Percentiles rank a stretch among this genome's conserved stretches.
phyloP scores from a whole-genome alignment of 2,888 invertebrate species.

The Pemphredon lugubris region DNA sequence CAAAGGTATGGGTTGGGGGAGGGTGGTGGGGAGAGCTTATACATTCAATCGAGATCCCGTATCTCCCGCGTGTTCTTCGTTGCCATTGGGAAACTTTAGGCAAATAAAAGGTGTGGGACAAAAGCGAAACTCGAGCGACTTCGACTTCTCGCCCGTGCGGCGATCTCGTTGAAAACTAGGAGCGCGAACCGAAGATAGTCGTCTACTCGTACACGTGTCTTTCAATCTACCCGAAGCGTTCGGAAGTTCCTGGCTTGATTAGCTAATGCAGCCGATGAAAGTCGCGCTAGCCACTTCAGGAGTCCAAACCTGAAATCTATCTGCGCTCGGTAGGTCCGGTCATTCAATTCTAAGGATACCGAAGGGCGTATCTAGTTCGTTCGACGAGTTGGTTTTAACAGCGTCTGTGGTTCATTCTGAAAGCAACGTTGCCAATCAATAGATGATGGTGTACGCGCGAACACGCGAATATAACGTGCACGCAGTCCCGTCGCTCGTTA shows the following conservation, averaged over 20 bases:
- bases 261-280: constrained; percentile 32
- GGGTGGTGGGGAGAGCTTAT: too few species aligned
- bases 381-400: constrained; percentile 7
- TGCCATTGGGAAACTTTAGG: constrained; percentile 3
- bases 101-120: constrained; percentile 20
- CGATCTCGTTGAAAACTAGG: constrained; percentile 28
- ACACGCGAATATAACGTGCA: neutral
- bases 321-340: constrained; percentile 1
- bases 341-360: constrained; percentile 1
- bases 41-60: constrained; percentile 8
- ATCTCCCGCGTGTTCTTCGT: neutral
- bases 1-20: neutral
- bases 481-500: constrained; percentile 9
- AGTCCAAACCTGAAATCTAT: neutral
- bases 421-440: constrained; percentile 25
- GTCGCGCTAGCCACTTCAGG: constrained; percentile 21
- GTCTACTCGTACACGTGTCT: neutral
- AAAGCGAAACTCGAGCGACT: constrained; percentile 17
- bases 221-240: constrained; percentile 25
- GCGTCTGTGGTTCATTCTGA: constrained; percentile 19
- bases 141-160: constrained; percentile 19
- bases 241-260: constrained; percentile 20
- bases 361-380: constrained; percentile 1
- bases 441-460: neutral
- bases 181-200: neutral